Conservation (phyloP, 2,888 invertebrate genomes). For the Atherix ibis region DNA sequence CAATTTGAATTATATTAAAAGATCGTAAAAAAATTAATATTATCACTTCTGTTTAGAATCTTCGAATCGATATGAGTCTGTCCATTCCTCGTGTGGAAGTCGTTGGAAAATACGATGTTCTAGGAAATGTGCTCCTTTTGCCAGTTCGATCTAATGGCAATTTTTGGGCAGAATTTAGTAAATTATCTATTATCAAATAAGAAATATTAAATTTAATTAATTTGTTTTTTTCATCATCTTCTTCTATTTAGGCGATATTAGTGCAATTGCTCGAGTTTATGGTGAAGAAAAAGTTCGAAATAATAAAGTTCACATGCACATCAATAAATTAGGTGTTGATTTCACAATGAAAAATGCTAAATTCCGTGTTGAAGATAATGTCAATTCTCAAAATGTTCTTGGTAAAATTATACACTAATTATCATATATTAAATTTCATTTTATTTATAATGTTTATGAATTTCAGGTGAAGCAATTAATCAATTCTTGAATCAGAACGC, state of each 20-base stretch:
- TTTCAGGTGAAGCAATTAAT: constrained; percentile 61
- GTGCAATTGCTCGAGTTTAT: constrained; percentile 52
- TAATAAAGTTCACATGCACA: constrained; percentile 48
- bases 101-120: constrained; percentile 59
- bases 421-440: not conserved
- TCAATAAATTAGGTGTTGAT: constrained; percentile 50
- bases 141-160: constrained; percentile 65
- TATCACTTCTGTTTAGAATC: constrained; percentile 43
- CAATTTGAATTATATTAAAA: not conserved
- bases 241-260: constrained; percentile 44
- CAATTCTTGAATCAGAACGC: constrained; percentile 69
- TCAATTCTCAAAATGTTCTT: constrained; percentile 60
- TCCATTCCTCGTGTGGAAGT: constrained; percentile 51
- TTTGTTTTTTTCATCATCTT: constrained; percentile 3
- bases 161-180: constrained; percentile 67
- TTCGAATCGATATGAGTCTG: constrained; percentile 45
- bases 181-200: constrained; percentile 26
- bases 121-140: constrained; percentile 59
- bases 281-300: constrained; percentile 47
- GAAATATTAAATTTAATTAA: constrained; percentile 2
- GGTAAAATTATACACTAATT: constrained; percentile 33
- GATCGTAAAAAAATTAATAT: constrained; percentile 3
- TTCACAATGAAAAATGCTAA: constrained; percentile 53
- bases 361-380: constrained; percentile 53
- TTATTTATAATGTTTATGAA: not conserved